phyloP scores from a whole-genome alignment of 1,140 invertebrate species.

The Lepidurus arcticus region DNA sequence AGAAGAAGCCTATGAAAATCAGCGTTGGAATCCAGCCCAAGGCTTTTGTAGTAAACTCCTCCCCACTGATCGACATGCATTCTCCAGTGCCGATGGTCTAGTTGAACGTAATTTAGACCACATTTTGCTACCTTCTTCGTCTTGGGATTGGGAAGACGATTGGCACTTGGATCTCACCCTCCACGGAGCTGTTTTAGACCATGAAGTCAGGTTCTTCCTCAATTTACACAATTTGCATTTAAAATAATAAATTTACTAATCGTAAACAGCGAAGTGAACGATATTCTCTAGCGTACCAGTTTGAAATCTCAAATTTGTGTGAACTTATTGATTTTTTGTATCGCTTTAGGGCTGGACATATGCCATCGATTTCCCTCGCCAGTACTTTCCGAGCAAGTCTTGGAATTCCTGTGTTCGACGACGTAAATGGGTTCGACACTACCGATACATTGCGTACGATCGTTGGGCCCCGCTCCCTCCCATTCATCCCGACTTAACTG shows the following conservation, averaged over 20 bases:
- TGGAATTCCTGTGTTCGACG: slow-evolving; percentile 87
- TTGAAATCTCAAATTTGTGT: neutral
- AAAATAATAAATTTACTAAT: neutral
- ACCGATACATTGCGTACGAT: slow-evolving; percentile 80
- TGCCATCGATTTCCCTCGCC: slow-evolving; percentile 82
- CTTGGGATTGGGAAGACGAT: slow-evolving; percentile 89
- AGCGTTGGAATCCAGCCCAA: slow-evolving; percentile 79
- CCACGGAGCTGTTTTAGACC: slow-evolving; percentile 75
- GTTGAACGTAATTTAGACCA: slow-evolving; percentile 67
- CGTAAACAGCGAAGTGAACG: neutral
- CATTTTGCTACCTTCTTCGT: slow-evolving; percentile 78
- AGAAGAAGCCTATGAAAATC: slow-evolving; percentile 53
- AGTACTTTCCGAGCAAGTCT: slow-evolving; percentile 71
- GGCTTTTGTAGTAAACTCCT: slow-evolving; percentile 77
- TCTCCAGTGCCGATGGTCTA: slow-evolving; percentile 75
- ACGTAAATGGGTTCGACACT: slow-evolving; percentile 79
- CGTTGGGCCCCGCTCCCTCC: slow-evolving; percentile 72
- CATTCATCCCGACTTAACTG: neutral
- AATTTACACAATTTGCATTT: neutral
- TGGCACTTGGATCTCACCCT: slow-evolving; percentile 84
- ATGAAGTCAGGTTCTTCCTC: slow-evolving; percentile 55
- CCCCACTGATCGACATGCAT: slow-evolving; percentile 64
- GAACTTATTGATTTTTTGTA: slow-evolving; percentile 32
- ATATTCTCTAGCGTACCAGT: neutral
- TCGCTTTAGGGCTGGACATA: slow-evolving; percentile 75